These are phyloP conservation scores for Uropsilus gracilis DNA, from an alignment of 2,113 vertebrate species.

Conservation along the genomic window DNA sequence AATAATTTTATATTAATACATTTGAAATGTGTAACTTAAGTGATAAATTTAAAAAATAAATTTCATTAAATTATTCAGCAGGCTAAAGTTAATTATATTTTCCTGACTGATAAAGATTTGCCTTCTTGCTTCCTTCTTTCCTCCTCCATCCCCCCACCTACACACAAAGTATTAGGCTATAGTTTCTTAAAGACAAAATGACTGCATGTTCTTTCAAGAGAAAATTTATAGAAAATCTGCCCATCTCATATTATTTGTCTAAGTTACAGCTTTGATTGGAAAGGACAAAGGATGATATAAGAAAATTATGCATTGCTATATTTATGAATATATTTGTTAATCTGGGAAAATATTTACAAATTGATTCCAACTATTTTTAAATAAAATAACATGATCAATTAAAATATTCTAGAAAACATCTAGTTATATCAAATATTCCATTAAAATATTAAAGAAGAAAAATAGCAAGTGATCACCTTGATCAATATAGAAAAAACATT, in stretches of 20 bases:
- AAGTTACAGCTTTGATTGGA: not conserved
- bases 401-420: not conserved
- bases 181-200: not conserved
- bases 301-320: not conserved
- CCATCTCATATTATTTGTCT: not conserved
- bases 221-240: not conserved
- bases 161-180: not conserved
- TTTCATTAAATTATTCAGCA: not conserved
- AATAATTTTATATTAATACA: too few relatives aligned
- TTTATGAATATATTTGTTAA: not conserved
- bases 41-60: not conserved
- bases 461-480: not conserved
- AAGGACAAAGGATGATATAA: not conserved
- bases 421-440: not conserved
- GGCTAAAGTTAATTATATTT: too few relatives aligned
- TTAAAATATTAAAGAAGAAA: not conserved
- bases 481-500: not conserved
- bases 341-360: not conserved
- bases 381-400: not conserved
- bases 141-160: too few relatives aligned
- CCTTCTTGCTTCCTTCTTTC: too few relatives aligned
- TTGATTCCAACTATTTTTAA: not conserved
- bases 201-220: not conserved
- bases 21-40: too few relatives aligned
- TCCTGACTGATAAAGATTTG: not conserved